phyloP scores from a whole-genome alignment of 2,888 invertebrate genomes.

The Tipula unca region DNA sequence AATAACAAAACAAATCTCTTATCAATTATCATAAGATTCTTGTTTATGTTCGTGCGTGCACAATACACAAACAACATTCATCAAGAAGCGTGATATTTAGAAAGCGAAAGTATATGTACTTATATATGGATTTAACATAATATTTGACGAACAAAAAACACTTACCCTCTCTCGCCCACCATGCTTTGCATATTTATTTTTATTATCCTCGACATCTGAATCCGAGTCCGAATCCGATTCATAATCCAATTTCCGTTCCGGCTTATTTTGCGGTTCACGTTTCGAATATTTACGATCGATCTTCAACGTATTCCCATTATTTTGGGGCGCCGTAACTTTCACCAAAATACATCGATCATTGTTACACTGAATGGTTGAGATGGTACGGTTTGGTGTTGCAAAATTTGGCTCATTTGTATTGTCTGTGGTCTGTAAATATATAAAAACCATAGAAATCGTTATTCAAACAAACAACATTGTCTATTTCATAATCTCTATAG shows the following conservation, averaged over 20 bases:
- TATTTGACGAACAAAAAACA: background rate
- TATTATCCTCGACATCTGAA: background rate
- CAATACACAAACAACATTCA: too few species aligned
- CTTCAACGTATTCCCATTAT: background rate
- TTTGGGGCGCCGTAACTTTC: background rate
- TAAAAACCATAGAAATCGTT: background rate
- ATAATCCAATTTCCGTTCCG: background rate
- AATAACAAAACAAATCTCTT: background rate
- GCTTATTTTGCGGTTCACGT: background rate
- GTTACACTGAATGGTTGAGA: background rate
- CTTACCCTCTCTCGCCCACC: background rate
- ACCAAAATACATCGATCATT: background rate
- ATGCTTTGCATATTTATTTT: background rate
- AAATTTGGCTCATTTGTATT: background rate
- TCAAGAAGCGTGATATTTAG: background rate
- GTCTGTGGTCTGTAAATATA: background rate
- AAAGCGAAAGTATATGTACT: background rate
- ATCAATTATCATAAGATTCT: background rate
- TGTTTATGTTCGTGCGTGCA: background rate
- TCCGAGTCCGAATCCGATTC: background rate
- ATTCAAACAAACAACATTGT: background rate
- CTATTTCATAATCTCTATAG: too few species aligned
- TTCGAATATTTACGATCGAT: background rate
- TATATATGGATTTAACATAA: background rate
- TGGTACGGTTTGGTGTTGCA: background rate